A percentile compares a stretch with the other conserved stretches of the same genome.
These are phyloP conservation scores for Microchrysa polita DNA, from an alignment of 2,888 invertebrate genomes.

Conservation along the genomic window DNA sequence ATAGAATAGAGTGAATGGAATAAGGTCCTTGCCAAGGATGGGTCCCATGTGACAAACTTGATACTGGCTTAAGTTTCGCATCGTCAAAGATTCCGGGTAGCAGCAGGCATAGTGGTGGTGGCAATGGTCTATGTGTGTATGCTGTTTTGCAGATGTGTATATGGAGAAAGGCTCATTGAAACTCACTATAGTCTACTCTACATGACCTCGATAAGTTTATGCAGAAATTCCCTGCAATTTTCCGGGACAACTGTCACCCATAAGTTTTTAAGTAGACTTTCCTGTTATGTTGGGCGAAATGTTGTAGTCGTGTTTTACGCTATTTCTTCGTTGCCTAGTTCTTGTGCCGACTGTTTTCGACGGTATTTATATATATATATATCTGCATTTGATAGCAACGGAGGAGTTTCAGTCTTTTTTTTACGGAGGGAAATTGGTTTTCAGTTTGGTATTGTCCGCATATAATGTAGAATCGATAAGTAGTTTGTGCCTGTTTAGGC, in stretches of 20 bases:
- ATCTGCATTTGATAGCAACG: neutral
- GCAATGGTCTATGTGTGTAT: too few relatives aligned
- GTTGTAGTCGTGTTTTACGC: neutral
- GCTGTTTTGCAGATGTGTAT: too few relatives aligned
- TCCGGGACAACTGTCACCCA: conserved; percentile 41
- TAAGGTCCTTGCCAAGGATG: conserved; percentile 14
- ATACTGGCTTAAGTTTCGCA: conserved; percentile 36
- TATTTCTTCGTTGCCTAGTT: neutral
- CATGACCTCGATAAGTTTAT: conserved; percentile 41
- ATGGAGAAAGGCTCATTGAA: too few relatives aligned
- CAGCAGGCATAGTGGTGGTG: neutral
- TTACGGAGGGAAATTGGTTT: neutral
- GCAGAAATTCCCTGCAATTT: conserved; percentile 40
- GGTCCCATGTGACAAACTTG: conserved; percentile 43
- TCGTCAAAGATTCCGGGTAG: neutral
- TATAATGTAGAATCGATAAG: too few relatives aligned
- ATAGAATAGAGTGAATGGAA: conserved; percentile 8
- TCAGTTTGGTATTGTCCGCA: too few relatives aligned
- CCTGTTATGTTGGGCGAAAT: conserved; percentile 3
- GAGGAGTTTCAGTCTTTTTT: neutral
- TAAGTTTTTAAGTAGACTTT: conserved; percentile 43
- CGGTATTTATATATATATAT: neutral
- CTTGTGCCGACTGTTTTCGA: too few relatives aligned
- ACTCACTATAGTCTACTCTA: conserved; percentile 4
- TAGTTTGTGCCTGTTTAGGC: too few relatives aligned